phyloP scores from a whole-genome alignment of 2,113 vertebrate genomes.

The Salvelinus alpinus region DNA sequence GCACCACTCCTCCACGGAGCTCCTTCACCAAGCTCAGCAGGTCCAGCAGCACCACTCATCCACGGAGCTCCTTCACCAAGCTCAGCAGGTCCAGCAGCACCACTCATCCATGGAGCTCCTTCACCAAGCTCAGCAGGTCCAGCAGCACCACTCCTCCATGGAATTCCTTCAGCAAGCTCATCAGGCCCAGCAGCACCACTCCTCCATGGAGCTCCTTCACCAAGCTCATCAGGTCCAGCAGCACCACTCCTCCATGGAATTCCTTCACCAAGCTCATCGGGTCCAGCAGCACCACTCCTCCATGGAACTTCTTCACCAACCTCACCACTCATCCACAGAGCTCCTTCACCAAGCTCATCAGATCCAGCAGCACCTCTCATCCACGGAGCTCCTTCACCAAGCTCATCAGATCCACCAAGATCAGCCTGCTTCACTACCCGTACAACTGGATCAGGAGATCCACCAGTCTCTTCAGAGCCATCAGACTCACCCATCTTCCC shows the following conservation, averaged over 20 bases:
- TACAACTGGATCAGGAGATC: slow-evolving; percentile 58
- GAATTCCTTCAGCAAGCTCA: slow-evolving; percentile 53
- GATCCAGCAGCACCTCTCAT: slow-evolving; percentile 52
- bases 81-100: slow-evolving; percentile 58
- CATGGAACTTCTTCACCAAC: slow-evolving; percentile 57
- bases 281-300: slow-evolving; percentile 49
- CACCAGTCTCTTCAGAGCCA: slow-evolving; percentile 23
- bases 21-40: slow-evolving; percentile 56
- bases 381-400: slow-evolving; percentile 59
- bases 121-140: slow-evolving; percentile 40
- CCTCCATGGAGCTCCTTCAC: not conserved
- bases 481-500: slow-evolving; percentile 42
- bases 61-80: slow-evolving; percentile 56
- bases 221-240: slow-evolving; percentile 36
- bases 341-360: slow-evolving; percentile 25
- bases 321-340: no score
- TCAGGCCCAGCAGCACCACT: slow-evolving; percentile 56
- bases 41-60: slow-evolving; percentile 55
- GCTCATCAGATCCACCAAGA: slow-evolving; percentile 62
- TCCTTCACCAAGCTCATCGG: slow-evolving; percentile 59
- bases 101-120: no score
- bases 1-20: slow-evolving; percentile 66
- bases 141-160: slow-evolving; percentile 47
- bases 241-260: slow-evolving; percentile 60
- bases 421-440: slow-evolving; percentile 53